Evolutionary conservation across 2,797 vertebrate genomes (phyloP).

Genomic region (Serranus cabrilla): DNA sequence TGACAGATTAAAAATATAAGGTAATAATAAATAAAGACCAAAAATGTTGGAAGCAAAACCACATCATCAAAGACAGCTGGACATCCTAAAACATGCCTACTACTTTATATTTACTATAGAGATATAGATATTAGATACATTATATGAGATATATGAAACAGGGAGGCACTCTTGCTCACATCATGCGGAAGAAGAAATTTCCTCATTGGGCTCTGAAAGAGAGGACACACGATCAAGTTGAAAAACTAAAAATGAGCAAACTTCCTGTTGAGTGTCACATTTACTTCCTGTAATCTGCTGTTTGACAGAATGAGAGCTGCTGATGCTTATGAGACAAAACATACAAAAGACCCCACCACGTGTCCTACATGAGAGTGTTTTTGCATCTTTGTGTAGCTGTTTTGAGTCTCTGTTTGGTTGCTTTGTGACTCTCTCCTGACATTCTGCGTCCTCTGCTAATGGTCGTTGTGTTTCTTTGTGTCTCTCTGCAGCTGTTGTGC

Average conservation of each 20-base stretch:
- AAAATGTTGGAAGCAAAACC: slow-evolving; percentile 21
- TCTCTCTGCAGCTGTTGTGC: too few relatives aligned
- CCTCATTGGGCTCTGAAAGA: slow-evolving; percentile 82
- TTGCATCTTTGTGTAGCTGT: too few relatives aligned
- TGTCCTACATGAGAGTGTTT: too few relatives aligned
- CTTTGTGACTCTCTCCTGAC: too few relatives aligned
- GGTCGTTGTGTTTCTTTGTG: too few relatives aligned
- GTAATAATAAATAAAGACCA: slow-evolving; percentile 70
- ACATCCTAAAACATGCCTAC: slow-evolving; percentile 12
- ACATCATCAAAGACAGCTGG: slow-evolving; percentile 15
- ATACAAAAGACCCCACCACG: too few relatives aligned
- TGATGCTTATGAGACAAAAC: too few relatives aligned
- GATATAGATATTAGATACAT: slow-evolving; percentile 33
- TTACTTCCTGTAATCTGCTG: neutral
- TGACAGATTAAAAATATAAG: slow-evolving; percentile 37
- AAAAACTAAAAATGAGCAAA: slow-evolving; percentile 38
- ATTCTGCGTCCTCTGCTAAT: too few relatives aligned
- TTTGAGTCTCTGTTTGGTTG: too few relatives aligned
- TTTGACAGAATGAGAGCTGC: too few relatives aligned
- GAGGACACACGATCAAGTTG: slow-evolving; percentile 10
- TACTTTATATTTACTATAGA: slow-evolving; percentile 14
- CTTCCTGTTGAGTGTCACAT: slow-evolving; percentile 25
- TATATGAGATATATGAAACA: slow-evolving; percentile 10
- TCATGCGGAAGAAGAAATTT: slow-evolving; percentile 68
- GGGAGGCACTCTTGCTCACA: slow-evolving; percentile 5